Evolutionary conservation across 1,140 invertebrate genomes (phyloP).

Genomic region (Hycleus phaleratus): DNA sequence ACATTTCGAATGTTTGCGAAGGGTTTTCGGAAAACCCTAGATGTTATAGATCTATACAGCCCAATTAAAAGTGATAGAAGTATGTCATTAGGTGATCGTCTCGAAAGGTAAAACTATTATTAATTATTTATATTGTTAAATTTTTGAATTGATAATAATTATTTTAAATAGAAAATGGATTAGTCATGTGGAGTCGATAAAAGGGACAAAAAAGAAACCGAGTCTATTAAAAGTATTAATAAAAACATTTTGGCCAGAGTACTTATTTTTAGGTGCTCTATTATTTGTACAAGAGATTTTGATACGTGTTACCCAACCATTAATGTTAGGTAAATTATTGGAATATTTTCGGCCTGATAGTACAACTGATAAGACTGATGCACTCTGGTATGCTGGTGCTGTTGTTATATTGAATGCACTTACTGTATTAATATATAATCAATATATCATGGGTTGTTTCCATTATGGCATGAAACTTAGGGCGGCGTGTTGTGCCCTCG

Average conservation of each 20-base stretch:
- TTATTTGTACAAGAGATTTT: constrained; percentile 31
- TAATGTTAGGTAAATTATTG: constrained; percentile 48
- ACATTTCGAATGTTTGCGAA: constrained; percentile 48
- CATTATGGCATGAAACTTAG: constrained; percentile 53
- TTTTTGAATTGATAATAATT: too few species aligned
- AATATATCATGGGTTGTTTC: constrained; percentile 51
- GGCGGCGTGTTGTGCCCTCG: constrained; percentile 55
- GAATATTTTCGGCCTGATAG: constrained; percentile 45
- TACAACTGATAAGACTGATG: constrained; percentile 39
- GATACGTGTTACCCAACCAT: constrained; percentile 40
- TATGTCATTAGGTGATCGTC: constrained; percentile 41
- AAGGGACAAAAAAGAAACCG: constrained; percentile 31
- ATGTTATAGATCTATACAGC: constrained; percentile 49
- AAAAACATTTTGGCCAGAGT: constrained; percentile 41
- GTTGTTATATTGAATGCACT: constrained; percentile 47
- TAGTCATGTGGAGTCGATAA: constrained; percentile 33
- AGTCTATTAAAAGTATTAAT: constrained; percentile 40
- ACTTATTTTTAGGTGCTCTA: constrained; percentile 32
- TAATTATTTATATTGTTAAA: too few species aligned
- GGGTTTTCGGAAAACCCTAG: constrained; percentile 48
- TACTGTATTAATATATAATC: constrained; percentile 50
- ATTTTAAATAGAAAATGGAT: constrained; percentile 36
- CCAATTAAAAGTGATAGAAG: constrained; percentile 48
- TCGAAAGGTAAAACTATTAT: constrained; percentile 43
- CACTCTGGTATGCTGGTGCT: constrained; percentile 51